These are phyloP conservation scores for Lampropteryx suffumata DNA, from an alignment of 2,888 invertebrate species.

Conservation along the genomic window DNA sequence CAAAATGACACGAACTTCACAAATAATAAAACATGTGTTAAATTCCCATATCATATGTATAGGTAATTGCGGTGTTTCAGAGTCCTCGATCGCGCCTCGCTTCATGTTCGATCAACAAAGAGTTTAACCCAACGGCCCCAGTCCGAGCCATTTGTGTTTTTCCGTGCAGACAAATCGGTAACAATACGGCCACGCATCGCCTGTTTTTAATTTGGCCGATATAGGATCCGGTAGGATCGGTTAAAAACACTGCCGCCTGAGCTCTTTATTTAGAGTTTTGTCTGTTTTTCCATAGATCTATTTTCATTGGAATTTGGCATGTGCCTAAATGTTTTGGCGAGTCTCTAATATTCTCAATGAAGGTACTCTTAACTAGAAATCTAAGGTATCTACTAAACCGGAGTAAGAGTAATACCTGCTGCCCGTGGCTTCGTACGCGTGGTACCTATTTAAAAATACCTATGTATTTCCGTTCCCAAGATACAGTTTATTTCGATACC, in stretches of 20 bases:
- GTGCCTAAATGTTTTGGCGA: background rate
- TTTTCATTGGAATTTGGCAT: constrained; percentile 48
- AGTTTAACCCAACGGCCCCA: constrained; percentile 55
- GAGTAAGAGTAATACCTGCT: too few relatives aligned
- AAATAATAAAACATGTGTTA: constrained; percentile 8
- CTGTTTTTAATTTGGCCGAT: constrained; percentile 80
- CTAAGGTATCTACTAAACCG: too few relatives aligned
- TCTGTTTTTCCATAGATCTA: constrained; percentile 22
- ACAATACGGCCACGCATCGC: constrained; percentile 77
- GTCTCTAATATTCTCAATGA: background rate
- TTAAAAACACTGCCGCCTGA: constrained; percentile 68
- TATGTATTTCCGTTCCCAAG: too few relatives aligned
- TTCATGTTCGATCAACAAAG: constrained; percentile 70
- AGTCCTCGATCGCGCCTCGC: constrained; percentile 11
- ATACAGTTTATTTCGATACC: too few relatives aligned
- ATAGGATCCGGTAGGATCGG: constrained; percentile 59
- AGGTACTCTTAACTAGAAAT: too few relatives aligned
- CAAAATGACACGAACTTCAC: too few relatives aligned
- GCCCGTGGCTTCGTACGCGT: too few relatives aligned
- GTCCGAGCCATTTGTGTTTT: constrained; percentile 74
- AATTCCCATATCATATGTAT: constrained; percentile 2
- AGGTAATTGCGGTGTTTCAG: constrained; percentile 7
- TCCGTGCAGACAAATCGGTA: constrained; percentile 77
- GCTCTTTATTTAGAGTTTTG: constrained; percentile 42
- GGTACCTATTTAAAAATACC: too few relatives aligned